phyloP scores from a whole-genome alignment of 2,888 invertebrate species.

The Geotrupes spiniger region DNA sequence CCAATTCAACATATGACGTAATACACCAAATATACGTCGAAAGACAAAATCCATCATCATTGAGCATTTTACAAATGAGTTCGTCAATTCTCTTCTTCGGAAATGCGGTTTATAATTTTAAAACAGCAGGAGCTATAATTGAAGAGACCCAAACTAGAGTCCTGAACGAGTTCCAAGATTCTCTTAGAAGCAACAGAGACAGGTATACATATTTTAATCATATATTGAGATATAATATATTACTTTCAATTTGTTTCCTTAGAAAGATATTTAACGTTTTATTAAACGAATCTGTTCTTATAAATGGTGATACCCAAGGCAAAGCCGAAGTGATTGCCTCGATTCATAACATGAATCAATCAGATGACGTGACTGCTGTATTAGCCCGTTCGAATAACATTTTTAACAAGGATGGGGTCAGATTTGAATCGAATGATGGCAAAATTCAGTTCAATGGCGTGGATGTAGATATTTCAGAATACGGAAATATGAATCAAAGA shows the following conservation, averaged over 20 bases:
- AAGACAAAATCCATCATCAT: slow-evolving; percentile 25
- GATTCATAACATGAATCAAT: slow-evolving; percentile 55
- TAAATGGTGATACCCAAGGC: slow-evolving; percentile 49
- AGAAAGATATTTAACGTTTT: slow-evolving; percentile 61
- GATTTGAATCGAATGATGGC: slow-evolving; percentile 35
- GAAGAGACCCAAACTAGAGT: slow-evolving; percentile 56
- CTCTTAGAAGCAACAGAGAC: slow-evolving; percentile 56
- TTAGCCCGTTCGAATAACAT: slow-evolving; percentile 56
- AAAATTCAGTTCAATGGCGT: slow-evolving; percentile 39
- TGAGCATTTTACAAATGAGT: slow-evolving; percentile 31
- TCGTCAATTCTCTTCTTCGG: slow-evolving; percentile 35
- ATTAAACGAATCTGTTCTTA: slow-evolving; percentile 55
- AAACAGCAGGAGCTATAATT: slow-evolving; percentile 30
- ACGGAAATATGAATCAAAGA: slow-evolving; percentile 32
- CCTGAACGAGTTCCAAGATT: slow-evolving; percentile 54
- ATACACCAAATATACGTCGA: slow-evolving; percentile 16
- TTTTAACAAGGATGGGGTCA: slow-evolving; percentile 52
- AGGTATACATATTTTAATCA: too few relatives aligned
- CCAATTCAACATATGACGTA: slow-evolving; percentile 30
- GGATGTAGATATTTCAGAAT: slow-evolving; percentile 36
- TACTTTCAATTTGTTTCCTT: too few relatives aligned
- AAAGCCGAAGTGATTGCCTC: slow-evolving; percentile 58
- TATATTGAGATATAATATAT: too few relatives aligned
- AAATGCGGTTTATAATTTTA: slow-evolving; percentile 32
- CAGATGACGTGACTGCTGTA: slow-evolving; percentile 58